phyloP scores from a whole-genome alignment of 2,797 vertebrate genomes.

The Chanos chanos region DNA sequence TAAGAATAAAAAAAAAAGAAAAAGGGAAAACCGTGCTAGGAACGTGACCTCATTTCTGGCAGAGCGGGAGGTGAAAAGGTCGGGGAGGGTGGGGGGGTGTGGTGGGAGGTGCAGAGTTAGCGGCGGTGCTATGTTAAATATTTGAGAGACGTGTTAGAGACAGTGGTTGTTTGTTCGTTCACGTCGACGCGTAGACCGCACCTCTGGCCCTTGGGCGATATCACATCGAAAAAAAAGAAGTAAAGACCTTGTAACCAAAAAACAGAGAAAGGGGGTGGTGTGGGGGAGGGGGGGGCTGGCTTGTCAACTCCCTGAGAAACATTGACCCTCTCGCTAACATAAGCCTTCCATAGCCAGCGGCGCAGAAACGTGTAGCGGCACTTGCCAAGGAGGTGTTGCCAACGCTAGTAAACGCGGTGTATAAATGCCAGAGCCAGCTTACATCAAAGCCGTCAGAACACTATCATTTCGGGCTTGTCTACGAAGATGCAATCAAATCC shows the following conservation, averaged over 20 bases:
- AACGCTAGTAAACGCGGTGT: conserved; percentile 9
- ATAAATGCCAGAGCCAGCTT: conserved; percentile 6
- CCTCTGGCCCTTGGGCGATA: conserved; percentile 40
- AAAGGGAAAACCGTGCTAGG: neutral
- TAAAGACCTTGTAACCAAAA: conserved; percentile 12
- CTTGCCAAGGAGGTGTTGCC: conserved; percentile 24
- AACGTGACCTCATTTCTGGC: conserved; percentile 44
- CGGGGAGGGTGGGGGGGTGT: conserved; percentile 40
- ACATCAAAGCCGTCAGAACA: conserved; percentile 48
- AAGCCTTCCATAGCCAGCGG: conserved; percentile 16
- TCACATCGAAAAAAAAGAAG: conserved; percentile 36
- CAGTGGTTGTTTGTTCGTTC: conserved; percentile 61
- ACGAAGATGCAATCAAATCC: conserved; percentile 52
- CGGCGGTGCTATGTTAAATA: conserved; percentile 42
- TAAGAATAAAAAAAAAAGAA: neutral
- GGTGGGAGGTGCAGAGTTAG: conserved; percentile 19
- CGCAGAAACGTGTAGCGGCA: conserved; percentile 16
- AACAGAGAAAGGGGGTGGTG: neutral
- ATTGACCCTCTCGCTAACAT: neutral
- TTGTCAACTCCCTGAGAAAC: conserved; percentile 18
- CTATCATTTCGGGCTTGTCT: conserved; percentile 27
- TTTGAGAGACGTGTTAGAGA: conserved; percentile 59
- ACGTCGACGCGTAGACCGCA: conserved; percentile 53
- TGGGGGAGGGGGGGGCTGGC: conserved; percentile 1
- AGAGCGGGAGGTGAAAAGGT: conserved; percentile 66